Evolutionary conservation across 2,113 vertebrate species (phyloP), one percentile per base, ranked within the genome.

Genomic region (Ceuthmochares aereus): DNA sequence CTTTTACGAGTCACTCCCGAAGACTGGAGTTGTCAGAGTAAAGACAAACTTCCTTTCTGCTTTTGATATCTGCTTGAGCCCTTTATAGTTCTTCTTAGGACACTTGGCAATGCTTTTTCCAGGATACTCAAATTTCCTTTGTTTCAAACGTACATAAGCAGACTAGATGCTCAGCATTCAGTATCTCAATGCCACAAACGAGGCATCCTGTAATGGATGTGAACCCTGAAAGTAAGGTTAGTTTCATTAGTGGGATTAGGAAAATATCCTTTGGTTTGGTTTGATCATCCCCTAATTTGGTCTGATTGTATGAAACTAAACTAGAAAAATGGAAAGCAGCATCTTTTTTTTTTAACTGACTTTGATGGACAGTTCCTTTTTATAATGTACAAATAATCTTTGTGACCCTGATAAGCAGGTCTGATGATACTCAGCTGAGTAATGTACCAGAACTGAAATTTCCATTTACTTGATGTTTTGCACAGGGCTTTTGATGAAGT

Each of bases 361-460:
- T 96, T 97, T 98, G 97, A 98, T 95, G 84, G 97, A 97, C 97
- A 97, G 95, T 87, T 95, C 91, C 51, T 95, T 97, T 96, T 97
- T 97, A 94, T 92, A 98, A 98, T 97, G 90, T 97, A 98, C 97
- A 98, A 98, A 98, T 98, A 98, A 98, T 98, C 98, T 97, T 97
- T 98, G 97, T 98, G 98, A 98, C 98, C 98, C 98, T 98, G 97
- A 97, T 98, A 98, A 98, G 98, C 95, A 97, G 97, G 97, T 98
- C 97, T 98, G 98, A 98, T 96, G 97, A 97, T 98, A 97, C 94
- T 98, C 97, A 98, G 97, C 97, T 97, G 97, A 98, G 97, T 98
- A 98, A 98, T 98, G 98, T 98, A 98, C 97, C 97, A 98, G 98
- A 98, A 98, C 98, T 98, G 97, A 98, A 98, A 98, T 98, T 98